Conservation (phyloP, 2,797 vertebrate genomes). For the Chromis chromis region DNA sequence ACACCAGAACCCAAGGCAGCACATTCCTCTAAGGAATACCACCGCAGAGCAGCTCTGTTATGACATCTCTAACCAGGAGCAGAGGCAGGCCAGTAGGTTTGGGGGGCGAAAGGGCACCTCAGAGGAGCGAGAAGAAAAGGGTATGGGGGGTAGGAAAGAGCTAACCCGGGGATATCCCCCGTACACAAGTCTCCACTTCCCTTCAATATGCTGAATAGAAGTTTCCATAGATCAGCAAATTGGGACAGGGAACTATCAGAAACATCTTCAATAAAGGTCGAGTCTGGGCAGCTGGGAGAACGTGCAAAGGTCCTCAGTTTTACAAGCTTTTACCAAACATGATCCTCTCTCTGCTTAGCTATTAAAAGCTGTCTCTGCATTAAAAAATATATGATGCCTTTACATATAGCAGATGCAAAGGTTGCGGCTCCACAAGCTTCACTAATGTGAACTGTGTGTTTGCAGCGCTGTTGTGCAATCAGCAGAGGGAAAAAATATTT, state of each 20-base stretch:
- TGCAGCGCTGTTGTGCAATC: constrained; percentile 53
- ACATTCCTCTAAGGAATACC: constrained; percentile 58
- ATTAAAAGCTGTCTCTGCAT: not conserved
- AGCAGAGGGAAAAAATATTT: constrained; percentile 14
- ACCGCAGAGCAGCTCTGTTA: constrained; percentile 46
- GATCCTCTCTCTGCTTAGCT: constrained; percentile 5
- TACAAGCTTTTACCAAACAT: constrained; percentile 1
- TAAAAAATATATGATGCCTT: constrained; percentile 3
- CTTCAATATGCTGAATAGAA: constrained; percentile 29
- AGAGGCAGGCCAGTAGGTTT: constrained; percentile 44
- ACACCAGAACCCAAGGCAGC: constrained; percentile 40
- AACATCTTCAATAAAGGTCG: constrained; percentile 26
- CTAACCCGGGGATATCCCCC: constrained; percentile 32
- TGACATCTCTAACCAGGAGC: constrained; percentile 59
- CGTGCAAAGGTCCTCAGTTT: not conserved
- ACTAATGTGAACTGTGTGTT: constrained; percentile 41
- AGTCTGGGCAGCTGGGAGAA: not conserved
- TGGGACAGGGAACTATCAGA: constrained; percentile 37
- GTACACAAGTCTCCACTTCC: constrained; percentile 4
- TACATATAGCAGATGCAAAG: constrained; percentile 5
- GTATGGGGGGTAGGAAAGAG: not conserved
- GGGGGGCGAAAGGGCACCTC: constrained; percentile 34
- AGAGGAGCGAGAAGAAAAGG: constrained; percentile 6
- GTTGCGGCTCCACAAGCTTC: constrained; percentile 33
- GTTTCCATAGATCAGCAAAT: constrained; percentile 50